Base-by-base conservation (phyloP, 2,797 vertebrate genomes). In the Masticophis lateralis region DNA sequence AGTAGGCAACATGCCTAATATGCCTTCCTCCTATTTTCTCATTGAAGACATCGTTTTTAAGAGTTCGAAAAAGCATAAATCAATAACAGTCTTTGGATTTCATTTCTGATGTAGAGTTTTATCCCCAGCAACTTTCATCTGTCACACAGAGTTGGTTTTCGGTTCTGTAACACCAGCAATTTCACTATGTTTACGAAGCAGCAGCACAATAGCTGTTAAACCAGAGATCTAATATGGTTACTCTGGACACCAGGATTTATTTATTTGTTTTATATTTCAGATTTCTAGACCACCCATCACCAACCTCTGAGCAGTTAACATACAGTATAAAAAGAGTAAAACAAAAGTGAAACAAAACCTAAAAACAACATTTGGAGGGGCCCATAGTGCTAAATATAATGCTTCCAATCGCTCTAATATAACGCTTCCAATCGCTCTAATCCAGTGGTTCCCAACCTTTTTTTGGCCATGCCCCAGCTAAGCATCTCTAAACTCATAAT, bases 101-200 rank as follows among this genome's bases (percentile, higher is more conserved):
- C 22, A 0, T 55, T 63, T 56, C 90, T 90, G 91, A 94, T 94
- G 83, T 16, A 20, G 93, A 79, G 3, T 20, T 37, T 9, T 37
- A 74, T 32, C n/a, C n/a, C 63, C 32, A 74, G 16, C 63, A 69
- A 16, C 13, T 69, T 69, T n/a, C 91, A 47, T 51, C 87, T 27
- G 60, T 14, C 74, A 90, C 88, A 83, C 94, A 86, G 69, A 74
- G 28, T 93, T 95, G 92, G 83, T 93, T 94, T 88, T 94, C 90
- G 95, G 92, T 25, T 25, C 88, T 25, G 4, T 6, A 60, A 57
- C 96, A 22, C 28, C 8, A 20, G 37, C 96, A 96, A 96, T 95
- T 95, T 96, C 93, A 95, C 92, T 95, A 94, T 94, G 91, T 94
- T 92, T 0, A 55, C 6, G 43, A 88, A 90, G 79, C 90, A 96